phyloP scores from a whole-genome alignment of 2,888 invertebrate species.

The Tetropium fuscum region DNA sequence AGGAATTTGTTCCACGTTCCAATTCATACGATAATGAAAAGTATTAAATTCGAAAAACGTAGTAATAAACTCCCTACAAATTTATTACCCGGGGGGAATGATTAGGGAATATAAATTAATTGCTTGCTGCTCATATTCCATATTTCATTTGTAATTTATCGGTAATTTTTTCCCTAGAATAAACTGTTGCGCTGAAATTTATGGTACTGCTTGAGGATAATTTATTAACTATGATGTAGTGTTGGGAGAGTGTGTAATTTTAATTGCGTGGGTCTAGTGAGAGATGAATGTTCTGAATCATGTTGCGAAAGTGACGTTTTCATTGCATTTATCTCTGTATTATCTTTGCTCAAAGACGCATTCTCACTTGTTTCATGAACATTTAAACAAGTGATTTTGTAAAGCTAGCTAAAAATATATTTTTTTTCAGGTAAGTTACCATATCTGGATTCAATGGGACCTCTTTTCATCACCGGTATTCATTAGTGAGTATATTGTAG shows the following conservation, averaged over 20 bases:
- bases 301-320: no score
- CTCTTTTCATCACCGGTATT: no score
- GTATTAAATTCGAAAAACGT: conserved; percentile 4
- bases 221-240: conserved; percentile 11
- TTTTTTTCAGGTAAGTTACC: neutral
- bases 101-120: conserved; percentile 30
- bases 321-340: no score
- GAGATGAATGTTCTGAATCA: neutral
- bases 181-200: conserved; percentile 30
- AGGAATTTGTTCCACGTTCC: no score
- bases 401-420: neutral
- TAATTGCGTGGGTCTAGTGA: conserved; percentile 1
- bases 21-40: neutral
- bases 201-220: conserved; percentile 26
- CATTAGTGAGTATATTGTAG: no score
- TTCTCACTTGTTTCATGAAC: no score
- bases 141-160: conserved; percentile 32
- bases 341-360: no score
- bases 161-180: conserved; percentile 25
- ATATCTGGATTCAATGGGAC: no score
- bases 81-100: conserved; percentile 21
- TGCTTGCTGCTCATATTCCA: conserved; percentile 10
- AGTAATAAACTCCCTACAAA: conserved; percentile 22
- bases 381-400: no score
- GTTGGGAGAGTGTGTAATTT: conserved; percentile 8